Evolutionary conservation across 2,888 invertebrate species (phyloP).

Genomic region (Tachina lurida): DNA sequence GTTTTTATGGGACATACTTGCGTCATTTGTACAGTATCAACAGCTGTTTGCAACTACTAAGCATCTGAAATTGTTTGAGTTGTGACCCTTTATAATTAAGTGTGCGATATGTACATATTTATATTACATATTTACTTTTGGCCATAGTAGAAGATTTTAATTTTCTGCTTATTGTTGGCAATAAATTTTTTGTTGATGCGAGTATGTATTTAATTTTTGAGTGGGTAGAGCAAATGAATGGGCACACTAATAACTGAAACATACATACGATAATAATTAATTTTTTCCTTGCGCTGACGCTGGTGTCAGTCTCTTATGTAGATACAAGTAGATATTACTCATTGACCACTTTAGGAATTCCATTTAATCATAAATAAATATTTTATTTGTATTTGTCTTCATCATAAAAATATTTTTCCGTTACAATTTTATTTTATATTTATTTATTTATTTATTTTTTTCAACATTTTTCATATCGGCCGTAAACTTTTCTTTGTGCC

Average conservation of each 20-base stretch:
- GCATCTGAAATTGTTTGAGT: too few relatives aligned
- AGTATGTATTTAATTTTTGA: conserved; percentile 38
- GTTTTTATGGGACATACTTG: too few relatives aligned
- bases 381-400: conserved; percentile 10
- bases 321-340: conserved; percentile 49
- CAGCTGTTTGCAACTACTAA: too few relatives aligned
- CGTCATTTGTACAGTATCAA: too few relatives aligned
- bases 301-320: background rate
- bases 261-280: conserved; percentile 24
- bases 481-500: conserved; percentile 10
- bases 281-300: conserved; percentile 11
- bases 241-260: conserved; percentile 57
- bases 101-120: too few relatives aligned
- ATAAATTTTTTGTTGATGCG: conserved; percentile 36
- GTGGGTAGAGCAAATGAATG: conserved; percentile 58
- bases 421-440: conserved; percentile 8
- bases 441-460: conserved; percentile 3
- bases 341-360: conserved; percentile 65
- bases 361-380: conserved; percentile 62
- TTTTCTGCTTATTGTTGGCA: conserved; percentile 26
- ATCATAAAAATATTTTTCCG: conserved; percentile 35
- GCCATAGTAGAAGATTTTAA: conserved; percentile 29
- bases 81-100: too few relatives aligned
- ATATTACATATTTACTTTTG: background rate
- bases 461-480: conserved; percentile 4